Base-by-base conservation (phyloP, 2,113 vertebrate genomes). In the Barnardius zonarius region DNA sequence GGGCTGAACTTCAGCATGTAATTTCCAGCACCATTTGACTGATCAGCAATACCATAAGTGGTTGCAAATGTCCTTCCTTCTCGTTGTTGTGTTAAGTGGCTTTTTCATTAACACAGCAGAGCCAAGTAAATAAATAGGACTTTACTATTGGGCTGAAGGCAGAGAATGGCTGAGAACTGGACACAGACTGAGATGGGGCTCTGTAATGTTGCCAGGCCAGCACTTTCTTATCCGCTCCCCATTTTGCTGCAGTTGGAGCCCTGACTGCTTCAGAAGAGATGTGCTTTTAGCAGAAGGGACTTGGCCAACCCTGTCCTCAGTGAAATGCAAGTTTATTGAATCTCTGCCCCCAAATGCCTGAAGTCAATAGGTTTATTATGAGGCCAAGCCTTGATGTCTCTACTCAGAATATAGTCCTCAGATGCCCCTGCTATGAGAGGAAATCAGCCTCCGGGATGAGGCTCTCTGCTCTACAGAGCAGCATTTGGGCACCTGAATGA, bases 21-120 rank as follows among this genome's bases (percentile, higher is more conserved):
- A 96, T 97, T 97, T 97, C 95, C 97, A 98, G 96, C 80, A 41
- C 96, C 97, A 96, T 97, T 93, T 98, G 98, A 97, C 97, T 96
- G 97, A 98, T 98, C 97, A 98, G 98, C 97, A 98, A 97, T 98
- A 96, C 95, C 86, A 54, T 98, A 97, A 98, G 97, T 97, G 98
- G 97, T 98, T 98, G 97, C 98, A 98, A 98, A 98, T 98, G 97
- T 98, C 97, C 95, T 91, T 82, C 95, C 94, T 96, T 92, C 87
- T 96, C 70, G 97, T 98, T 97, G 96, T 97, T 97, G 97, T 94
- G 92, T 92, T 84, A 92, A 97, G 93, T 95, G 94, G 97, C 96
- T 97, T 97, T 98, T 97, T 97, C 96, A 97, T 98, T 98, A 97
- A 97, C 94, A 78, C 79, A 90, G 94, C 6, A n/a, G 94, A 96